A percentile compares a stretch with the other conserved stretches of the same genome.
Evolutionary conservation across 1,140 invertebrate species (phyloP).

Genomic region (Delia radicum): DNA sequence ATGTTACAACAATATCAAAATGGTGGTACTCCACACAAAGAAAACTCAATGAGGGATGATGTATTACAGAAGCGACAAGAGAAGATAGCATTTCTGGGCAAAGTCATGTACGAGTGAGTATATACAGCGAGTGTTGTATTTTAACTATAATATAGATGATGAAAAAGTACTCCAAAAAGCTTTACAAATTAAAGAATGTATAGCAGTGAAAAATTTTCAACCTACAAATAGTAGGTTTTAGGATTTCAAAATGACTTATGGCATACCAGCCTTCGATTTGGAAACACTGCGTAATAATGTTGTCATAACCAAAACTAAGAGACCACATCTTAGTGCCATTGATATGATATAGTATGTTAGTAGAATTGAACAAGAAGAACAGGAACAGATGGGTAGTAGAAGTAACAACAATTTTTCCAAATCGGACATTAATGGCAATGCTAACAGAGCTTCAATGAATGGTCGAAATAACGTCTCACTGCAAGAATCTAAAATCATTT

Average conservation of each 20-base stretch:
- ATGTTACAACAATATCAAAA: conserved; percentile 33
- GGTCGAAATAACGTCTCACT: background rate
- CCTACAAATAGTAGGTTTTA: conserved; percentile 18
- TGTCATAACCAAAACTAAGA: background rate
- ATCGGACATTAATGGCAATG: background rate
- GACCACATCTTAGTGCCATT: conserved; percentile 10
- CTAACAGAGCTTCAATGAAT: background rate
- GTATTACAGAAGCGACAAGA: conserved; percentile 33
- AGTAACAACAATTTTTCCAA: background rate
- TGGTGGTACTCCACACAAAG: conserved; percentile 22
- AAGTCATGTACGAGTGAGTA: conserved; percentile 51
- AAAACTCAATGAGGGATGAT: background rate
- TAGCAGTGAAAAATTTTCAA: conserved; percentile 28
- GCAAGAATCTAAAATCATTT: background rate
- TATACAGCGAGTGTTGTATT: conserved; percentile 43
- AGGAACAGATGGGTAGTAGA: background rate
- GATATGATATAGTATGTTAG: conserved; percentile 28
- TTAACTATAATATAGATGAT: conserved; percentile 29
- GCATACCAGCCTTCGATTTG: conserved; percentile 13
- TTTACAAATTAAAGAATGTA: conserved; percentile 27
- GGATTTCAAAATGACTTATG: conserved; percentile 22
- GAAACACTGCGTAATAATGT: conserved; percentile 8
- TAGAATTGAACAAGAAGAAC: conserved; percentile 13
- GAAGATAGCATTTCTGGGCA: conserved; percentile 45
- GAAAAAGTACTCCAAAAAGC: conserved; percentile 24